Base-by-base conservation (phyloP, 2,797 vertebrate species). In the Geotrypetes seraphini region DNA sequence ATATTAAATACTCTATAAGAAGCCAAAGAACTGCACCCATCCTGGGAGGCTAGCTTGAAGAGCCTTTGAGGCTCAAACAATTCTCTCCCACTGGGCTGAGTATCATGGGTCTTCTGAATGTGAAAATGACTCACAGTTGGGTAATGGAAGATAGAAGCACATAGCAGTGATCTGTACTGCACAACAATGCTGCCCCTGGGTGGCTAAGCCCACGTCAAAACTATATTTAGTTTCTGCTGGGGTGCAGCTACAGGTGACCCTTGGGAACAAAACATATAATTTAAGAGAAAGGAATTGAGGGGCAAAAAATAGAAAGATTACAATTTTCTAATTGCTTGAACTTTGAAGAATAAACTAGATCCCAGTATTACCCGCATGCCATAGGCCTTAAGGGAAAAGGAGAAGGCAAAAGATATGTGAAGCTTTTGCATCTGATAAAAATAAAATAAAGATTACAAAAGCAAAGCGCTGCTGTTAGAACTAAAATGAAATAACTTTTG, bases 321-420 rank as follows among this genome's bases (percentile, higher is more conserved):
- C 34, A 30, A 47, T 29, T 47, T 47, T 34, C 25, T 47, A 47
- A 47, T 47, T 47, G 36, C 43, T 47, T 46, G 39, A 39, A 46
- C 35, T 33, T n/a, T 29, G n/a, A n/a, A n/a, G n/a, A n/a, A n/a
- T n/a, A n/a, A n/a, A n/a, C n/a, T n/a, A n/a, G n/a, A n/a, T n/a
- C n/a, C n/a, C n/a, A n/a, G n/a, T n/a, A n/a, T n/a, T n/a, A n/a
- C n/a, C n/a, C n/a, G n/a, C n/a, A n/a, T n/a, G n/a, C n/a, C n/a
- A n/a, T n/a, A n/a, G n/a, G n/a, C n/a, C n/a, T n/a, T n/a, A n/a
- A n/a, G n/a, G n/a, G n/a, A n/a, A n/a, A n/a, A n/a, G n/a, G n/a
- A n/a, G n/a, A n/a, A n/a, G n/a, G n/a, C n/a, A n/a, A n/a, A n/a
- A n/a, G n/a, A n/a, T n/a, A n/a, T n/a, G n/a, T n/a, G n/a, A n/a